These are phyloP conservation scores for Sylvia atricapilla DNA, from an alignment of 2,113 vertebrate species.

Conservation along the genomic window DNA sequence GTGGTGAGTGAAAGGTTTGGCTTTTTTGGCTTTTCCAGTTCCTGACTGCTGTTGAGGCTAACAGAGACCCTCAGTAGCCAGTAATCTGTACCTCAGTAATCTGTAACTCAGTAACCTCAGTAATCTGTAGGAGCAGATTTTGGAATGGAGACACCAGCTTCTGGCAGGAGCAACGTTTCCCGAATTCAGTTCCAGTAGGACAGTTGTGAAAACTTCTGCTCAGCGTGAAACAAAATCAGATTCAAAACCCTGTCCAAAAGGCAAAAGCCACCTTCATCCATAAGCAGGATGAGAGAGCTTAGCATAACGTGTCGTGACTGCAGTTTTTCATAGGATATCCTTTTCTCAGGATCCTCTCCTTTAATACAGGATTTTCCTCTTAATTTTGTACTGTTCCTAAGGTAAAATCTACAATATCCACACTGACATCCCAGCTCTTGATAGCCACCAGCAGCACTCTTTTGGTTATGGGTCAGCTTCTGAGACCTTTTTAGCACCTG, in stretches of 20 bases:
- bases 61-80: neutral
- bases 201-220: constrained; percentile 14
- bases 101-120: too few species aligned
- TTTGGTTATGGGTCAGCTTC: neutral
- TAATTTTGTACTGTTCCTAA: neutral
- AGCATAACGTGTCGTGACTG: neutral
- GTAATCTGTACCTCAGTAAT: too few species aligned
- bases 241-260: neutral
- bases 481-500: neutral
- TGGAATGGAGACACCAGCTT: neutral
- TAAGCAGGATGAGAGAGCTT: neutral
- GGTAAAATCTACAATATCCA: neutral
- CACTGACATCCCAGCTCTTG: neutral
- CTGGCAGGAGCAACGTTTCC: neutral
- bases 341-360: neutral
- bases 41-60: neutral
- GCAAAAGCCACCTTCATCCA: neutral
- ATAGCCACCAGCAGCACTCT: neutral
- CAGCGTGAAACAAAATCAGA: neutral
- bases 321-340: neutral
- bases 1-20: neutral
- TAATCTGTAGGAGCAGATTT: neutral
- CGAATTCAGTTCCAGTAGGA: neutral
- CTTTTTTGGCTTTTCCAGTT: neutral
- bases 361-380: neutral